A percentile compares a stretch with the other conserved stretches of the same genome.
phyloP scores from a whole-genome alignment of 2,113 vertebrate genomes.

The Heliornis fulica region DNA sequence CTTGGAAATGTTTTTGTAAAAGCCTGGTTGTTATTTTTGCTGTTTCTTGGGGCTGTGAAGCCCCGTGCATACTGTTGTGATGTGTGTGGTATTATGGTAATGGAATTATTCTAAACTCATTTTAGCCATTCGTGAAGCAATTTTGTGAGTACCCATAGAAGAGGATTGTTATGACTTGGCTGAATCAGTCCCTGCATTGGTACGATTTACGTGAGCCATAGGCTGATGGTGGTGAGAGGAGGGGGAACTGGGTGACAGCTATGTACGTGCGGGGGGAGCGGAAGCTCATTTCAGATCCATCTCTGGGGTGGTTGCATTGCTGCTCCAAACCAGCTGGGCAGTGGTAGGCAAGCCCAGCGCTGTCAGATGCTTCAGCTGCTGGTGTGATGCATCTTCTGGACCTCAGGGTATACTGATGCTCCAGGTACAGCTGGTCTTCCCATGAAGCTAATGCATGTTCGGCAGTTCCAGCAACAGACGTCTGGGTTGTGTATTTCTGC shows the following conservation, averaged over 20 bases:
- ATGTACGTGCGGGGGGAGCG: rapidly evolving
- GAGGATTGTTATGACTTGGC: background rate
- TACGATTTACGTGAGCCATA: background rate
- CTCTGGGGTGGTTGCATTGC: rapidly evolving
- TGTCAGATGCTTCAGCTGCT: background rate
- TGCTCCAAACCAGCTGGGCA: rapidly evolving
- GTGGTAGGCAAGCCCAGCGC: rapidly evolving
- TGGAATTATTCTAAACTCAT: background rate
- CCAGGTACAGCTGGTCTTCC: background rate
- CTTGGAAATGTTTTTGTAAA: background rate
- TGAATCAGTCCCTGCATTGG: background rate
- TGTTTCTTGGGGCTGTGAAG: background rate
- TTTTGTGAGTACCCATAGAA: background rate
- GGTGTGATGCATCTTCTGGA: rapidly evolving
- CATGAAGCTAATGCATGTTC: background rate
- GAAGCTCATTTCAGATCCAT: background rate
- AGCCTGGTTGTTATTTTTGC: background rate
- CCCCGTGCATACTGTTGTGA: background rate
- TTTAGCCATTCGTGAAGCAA: background rate
- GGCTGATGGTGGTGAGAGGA: background rate
- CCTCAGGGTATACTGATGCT: background rate
- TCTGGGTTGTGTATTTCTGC: background rate
- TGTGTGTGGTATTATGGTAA: background rate
- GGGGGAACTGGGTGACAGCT: background rate
- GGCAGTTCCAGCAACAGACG: background rate